Conservation (phyloP, 2,888 invertebrate species). For the Coleophora flavipennella region DNA sequence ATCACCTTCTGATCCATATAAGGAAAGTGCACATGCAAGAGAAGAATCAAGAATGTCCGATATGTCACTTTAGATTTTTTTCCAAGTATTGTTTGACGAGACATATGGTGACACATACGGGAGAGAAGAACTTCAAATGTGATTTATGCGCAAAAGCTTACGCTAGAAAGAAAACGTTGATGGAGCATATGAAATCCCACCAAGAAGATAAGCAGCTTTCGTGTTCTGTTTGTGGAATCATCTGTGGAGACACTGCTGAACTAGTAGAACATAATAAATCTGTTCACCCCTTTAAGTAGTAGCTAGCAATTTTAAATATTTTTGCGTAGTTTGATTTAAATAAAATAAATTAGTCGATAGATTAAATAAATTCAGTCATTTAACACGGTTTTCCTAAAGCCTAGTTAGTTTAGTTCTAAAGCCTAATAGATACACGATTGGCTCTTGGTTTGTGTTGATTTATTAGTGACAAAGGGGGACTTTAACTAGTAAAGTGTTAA, state of each 20-base stretch:
- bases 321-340: no score
- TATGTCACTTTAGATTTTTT: conserved; percentile 49
- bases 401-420: no score
- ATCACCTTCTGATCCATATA: conserved; percentile 43
- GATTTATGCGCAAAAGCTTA: conserved; percentile 59
- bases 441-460: no score
- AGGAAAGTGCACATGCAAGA: conserved; percentile 52
- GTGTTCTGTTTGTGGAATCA: conserved; percentile 29
- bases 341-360: no score
- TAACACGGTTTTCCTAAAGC: no score
- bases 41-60: conserved; percentile 41
- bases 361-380: no score
- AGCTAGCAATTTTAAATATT: no score
- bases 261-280: conserved; percentile 20
- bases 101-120: conserved; percentile 65
- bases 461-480: no score
- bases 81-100: conserved; percentile 51
- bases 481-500: no score
- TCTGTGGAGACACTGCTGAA: conserved; percentile 14
- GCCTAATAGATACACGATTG: no score
- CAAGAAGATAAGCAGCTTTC: conserved; percentile 17
- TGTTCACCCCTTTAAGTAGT: no score
- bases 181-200: conserved; percentile 38
- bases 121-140: conserved; percentile 63
- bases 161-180: conserved; percentile 38